Conservation (phyloP, 2,113 vertebrate species). For the Camelus dromedarius region DNA sequence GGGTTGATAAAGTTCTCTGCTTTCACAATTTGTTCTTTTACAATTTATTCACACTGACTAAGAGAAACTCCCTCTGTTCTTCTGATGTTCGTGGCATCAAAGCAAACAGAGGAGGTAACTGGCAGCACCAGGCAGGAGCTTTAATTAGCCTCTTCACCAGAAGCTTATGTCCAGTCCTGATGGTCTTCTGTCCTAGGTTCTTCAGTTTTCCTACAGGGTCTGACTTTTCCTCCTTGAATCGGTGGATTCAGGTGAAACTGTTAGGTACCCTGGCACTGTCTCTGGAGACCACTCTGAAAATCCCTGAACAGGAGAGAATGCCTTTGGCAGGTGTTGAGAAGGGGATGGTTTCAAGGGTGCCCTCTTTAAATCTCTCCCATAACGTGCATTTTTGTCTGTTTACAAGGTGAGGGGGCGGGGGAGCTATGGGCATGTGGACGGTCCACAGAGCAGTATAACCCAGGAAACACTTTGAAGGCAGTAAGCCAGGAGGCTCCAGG, state of each 20-base stretch:
- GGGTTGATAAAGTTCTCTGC: background rate
- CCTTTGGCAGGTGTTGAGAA: background rate
- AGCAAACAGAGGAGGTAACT: background rate
- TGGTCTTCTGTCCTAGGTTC: background rate
- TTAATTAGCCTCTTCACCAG: background rate
- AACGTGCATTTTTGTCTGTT: background rate
- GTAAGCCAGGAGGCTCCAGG: background rate
- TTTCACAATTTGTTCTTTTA: background rate
- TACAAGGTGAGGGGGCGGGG: background rate
- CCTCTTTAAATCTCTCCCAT: background rate
- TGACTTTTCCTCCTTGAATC: background rate
- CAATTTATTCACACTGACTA: background rate
- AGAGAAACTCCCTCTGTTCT: background rate
- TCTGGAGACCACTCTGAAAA: background rate
- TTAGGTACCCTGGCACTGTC: background rate
- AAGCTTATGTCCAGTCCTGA: background rate
- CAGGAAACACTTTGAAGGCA: too few species aligned
- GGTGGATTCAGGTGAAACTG: background rate
- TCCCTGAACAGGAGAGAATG: background rate
- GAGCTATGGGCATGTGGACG: too few species aligned
- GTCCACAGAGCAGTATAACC: background rate
- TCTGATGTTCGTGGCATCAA: conserved; percentile 10
- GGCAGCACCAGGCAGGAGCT: background rate
- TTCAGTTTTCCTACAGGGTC: background rate
- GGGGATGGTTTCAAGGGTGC: background rate